Evolutionary conservation across 2,797 vertebrate species (phyloP).

Genomic region (Danio jaintianensis): DNA sequence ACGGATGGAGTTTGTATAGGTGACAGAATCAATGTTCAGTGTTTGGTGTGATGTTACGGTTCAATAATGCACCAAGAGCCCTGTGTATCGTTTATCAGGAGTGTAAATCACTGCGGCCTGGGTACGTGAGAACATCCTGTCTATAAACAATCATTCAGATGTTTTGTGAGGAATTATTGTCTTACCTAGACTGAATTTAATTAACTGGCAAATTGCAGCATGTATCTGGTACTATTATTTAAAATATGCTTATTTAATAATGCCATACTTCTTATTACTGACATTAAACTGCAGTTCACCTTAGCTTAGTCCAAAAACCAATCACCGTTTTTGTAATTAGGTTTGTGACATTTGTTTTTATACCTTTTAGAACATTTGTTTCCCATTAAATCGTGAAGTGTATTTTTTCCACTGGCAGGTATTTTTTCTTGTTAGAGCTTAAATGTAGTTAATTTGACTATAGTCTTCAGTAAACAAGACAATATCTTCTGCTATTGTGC

Average conservation of each 20-base stretch:
- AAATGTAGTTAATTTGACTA: too few species aligned
- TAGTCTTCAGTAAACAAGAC: too few species aligned
- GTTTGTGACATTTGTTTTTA: background rate
- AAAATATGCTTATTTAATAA: too few species aligned
- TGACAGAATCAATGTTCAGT: conserved; percentile 7
- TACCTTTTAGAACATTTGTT: background rate
- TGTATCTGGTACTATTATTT: background rate
- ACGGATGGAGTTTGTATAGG: conserved; percentile 16
- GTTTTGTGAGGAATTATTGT: background rate
- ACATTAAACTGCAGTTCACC: background rate
- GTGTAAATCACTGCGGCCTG: background rate
- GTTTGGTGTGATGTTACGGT: conserved; percentile 24
- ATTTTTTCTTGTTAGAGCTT: too few species aligned
- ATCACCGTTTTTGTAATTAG: background rate
- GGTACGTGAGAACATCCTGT: background rate
- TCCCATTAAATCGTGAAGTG: too few species aligned
- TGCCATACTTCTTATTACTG: background rate
- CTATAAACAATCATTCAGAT: background rate
- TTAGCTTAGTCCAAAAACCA: background rate
- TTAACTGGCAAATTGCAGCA: background rate
- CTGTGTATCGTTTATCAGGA: background rate
- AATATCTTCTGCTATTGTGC: too few species aligned
- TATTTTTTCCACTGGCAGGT: too few species aligned
- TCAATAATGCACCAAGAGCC: conserved; percentile 10
- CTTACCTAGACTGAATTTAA: background rate